Conservation (phyloP, 2,113 vertebrate species). For the Colius striatus region DNA sequence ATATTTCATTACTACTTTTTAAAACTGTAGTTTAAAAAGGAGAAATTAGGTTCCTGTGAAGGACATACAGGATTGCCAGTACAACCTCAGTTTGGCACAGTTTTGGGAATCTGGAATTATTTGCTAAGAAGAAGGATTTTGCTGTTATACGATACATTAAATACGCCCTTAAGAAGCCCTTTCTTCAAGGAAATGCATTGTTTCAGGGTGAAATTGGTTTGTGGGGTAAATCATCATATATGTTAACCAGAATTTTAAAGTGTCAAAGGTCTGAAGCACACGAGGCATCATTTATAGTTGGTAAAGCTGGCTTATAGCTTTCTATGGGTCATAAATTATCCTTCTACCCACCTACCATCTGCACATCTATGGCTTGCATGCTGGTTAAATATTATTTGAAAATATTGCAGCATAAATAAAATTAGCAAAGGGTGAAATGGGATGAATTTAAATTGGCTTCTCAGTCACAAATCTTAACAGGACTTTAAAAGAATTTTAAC, state of each 20-base stretch:
- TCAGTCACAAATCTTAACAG: neutral
- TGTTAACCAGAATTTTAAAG: constrained; percentile 13
- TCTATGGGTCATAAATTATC: constrained; percentile 1
- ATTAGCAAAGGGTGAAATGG: neutral
- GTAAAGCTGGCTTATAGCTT: neutral
- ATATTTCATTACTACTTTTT: neutral
- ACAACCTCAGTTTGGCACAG: neutral
- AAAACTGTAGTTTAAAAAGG: neutral
- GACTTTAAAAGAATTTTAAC: neutral
- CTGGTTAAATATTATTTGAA: neutral
- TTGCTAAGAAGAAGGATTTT: constrained; percentile 1
- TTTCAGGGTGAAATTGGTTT: neutral
- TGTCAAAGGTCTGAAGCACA: constrained; percentile 11
- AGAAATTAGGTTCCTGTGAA: neutral
- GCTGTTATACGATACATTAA: neutral
- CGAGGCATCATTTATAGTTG: neutral
- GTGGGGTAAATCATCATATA: neutral
- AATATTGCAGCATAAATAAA: neutral
- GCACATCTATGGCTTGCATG: neutral
- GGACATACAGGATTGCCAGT: neutral
- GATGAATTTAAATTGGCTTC: neutral
- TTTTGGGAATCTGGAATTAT: neutral
- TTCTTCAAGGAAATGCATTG: constrained; percentile 12
- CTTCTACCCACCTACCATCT: neutral
- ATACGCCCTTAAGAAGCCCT: neutral